Base-by-base conservation (phyloP, 1,140 invertebrate genomes). In the Pseudoatta argentina region DNA sequence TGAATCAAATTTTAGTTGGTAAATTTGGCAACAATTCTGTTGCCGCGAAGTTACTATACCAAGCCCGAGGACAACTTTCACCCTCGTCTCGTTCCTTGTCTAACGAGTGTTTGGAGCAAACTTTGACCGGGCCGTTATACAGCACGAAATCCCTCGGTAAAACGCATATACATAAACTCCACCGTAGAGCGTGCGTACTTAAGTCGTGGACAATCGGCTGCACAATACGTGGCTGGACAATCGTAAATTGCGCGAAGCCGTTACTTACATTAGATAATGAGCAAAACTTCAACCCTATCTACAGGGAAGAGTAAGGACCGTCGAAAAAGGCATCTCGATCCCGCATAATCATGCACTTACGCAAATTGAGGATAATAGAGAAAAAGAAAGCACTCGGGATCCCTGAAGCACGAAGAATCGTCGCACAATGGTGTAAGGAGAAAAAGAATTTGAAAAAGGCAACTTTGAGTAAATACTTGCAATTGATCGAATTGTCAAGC, bases 261-360 rank as follows among this genome's bases (percentile, higher is more conserved):
- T 55, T 89, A 88, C 88, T 55, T 89, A 88, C 88, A 34, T 89
- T 88, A 88, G 77, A 61, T 87, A 85, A 90, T 85, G 85, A 90
- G 61, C 78, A 64, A 88, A 90, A 88, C 71, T 85, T 87, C n/a
- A 66, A 57, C 8, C 8, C 27, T 21, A 21, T n/a, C 53, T 64
- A 12, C 24, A 44, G 61, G 57, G 16, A 14, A 12, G 63, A 7
- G 12, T 18, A 69, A 69, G 53, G 44, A 7, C 3, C 6, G 5
- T 7, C 59, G 59, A 18, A 18, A 7, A 69, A 21, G 27, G 51
- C 6, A 1, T 44, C 30, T 34, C 48, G 21, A 18, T 18, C 14
- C 18, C 18, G 48, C 39, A 30, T 4, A n/a, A 18, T 77, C 51
- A 55, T 72, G 48, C 39, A 85, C 72, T 87, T 72, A 76, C 48